phyloP scores from a whole-genome alignment of 2,888 invertebrate species.

The Malachius bipustulatus region DNA sequence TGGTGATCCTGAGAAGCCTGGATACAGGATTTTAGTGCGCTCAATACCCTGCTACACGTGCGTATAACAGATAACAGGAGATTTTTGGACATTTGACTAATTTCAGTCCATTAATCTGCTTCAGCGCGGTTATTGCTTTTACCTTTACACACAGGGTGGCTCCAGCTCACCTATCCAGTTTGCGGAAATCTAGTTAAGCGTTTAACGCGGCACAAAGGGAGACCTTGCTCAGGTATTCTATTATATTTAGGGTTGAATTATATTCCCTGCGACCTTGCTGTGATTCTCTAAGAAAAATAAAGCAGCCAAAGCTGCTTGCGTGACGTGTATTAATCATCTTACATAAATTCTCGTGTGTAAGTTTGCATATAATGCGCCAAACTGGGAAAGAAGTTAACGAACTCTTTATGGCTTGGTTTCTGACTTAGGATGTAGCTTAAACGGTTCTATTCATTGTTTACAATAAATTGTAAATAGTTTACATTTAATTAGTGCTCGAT shows the following conservation, averaged over 20 bases:
- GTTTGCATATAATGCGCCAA: no score
- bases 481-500: no score
- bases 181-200: conserved; percentile 25
- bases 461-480: no score
- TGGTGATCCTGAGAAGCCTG: conserved; percentile 16
- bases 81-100: conserved; percentile 36
- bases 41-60: conserved; percentile 24
- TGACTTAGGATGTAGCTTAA: no score
- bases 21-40: conserved; percentile 17
- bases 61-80: conserved; percentile 29
- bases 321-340: no score
- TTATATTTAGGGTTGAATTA: conserved; percentile 17
- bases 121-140: conserved; percentile 28
- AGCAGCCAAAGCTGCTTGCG: no score
- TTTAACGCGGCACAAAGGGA: conserved; percentile 23
- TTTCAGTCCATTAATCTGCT: conserved; percentile 34
- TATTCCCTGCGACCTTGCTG: conserved; percentile 12
- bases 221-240: conserved; percentile 23
- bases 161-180: conserved; percentile 26
- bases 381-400: no score
- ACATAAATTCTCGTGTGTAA: no score
- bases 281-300: no score
- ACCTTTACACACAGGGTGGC: conserved; percentile 26
- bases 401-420: no score
- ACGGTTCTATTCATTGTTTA: no score